These are phyloP conservation scores for Anoplophora glabripennis DNA, from an alignment of 1,140 invertebrate species.

Conservation along the genomic window DNA sequence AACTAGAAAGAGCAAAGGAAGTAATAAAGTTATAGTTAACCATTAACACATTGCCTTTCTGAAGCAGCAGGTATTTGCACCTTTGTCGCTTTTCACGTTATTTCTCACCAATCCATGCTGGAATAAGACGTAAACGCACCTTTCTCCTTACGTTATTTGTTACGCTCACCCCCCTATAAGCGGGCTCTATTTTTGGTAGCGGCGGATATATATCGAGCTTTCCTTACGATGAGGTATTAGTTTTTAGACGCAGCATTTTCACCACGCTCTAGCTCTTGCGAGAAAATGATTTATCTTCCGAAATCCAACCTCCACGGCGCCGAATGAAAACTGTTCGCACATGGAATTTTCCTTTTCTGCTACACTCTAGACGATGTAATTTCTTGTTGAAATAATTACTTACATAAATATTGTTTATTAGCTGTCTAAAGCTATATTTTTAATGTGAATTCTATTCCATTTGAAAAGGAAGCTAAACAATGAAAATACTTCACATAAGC, in stretches of 20 bases:
- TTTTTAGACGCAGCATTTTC: slow-evolving; percentile 18
- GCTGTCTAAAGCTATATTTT: too few relatives aligned
- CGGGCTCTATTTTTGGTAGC: slow-evolving; percentile 14
- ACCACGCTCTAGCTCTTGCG: slow-evolving; percentile 17
- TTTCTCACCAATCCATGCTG: too few relatives aligned
- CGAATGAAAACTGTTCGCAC: slow-evolving; percentile 10
- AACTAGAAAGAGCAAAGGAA: too few relatives aligned
- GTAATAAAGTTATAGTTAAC: too few relatives aligned
- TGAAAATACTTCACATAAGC: too few relatives aligned
- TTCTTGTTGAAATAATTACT: too few relatives aligned
- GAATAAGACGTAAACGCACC: neutral
- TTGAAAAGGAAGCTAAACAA: too few relatives aligned
- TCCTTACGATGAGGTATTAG: slow-evolving; percentile 17
- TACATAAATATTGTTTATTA: too few relatives aligned
- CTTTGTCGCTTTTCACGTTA: too few relatives aligned
- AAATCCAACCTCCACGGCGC: slow-evolving; percentile 13
- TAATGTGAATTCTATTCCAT: too few relatives aligned
- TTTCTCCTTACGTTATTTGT: neutral
- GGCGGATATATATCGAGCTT: slow-evolving; percentile 15
- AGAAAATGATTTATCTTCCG: slow-evolving; percentile 21
- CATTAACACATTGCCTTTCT: too few relatives aligned
- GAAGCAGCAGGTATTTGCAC: too few relatives aligned
- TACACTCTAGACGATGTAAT: neutral
- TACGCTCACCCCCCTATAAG: slow-evolving; percentile 2
- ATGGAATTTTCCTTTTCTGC: slow-evolving; percentile 12